Evolutionary conservation across 2,113 vertebrate genomes (phyloP), one percentile per base, ranked within the genome.

Genomic region (Eolophus roseicapilla): DNA sequence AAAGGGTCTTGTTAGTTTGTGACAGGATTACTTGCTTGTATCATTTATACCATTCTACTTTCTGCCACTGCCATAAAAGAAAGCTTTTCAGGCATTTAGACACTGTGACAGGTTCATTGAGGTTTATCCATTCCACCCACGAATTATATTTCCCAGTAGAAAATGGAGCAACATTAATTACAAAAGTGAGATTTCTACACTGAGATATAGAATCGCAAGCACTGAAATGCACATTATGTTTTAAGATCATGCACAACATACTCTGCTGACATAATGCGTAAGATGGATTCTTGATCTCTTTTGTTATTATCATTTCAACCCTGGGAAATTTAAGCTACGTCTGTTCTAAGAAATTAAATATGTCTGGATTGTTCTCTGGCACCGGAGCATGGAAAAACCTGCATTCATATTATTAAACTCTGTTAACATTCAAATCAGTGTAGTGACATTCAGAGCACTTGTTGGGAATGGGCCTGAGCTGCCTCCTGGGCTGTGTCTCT

Each of bases 111-210:
- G 86, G 82, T 86, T 94, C 49, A 92, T 87, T 84, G 85, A 63
- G 17, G 11, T 52, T 71, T 93, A 69, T 77, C 31, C n/a, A 84
- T 91, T 96, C 84, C 52, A 88, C 64, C 59, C 71, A 91, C 1
- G 3, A 74, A 73, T 88, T 76, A 44, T 70, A 71, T 91, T 82
- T 90, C 86, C 86, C 49, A n/a, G 49, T 13, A 82, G 96, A 92
- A 94, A 90, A 88, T 52, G 33, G 44, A 88, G 33, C 31, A 87
- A 64, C n/a, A 70, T 83, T 92, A 85, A 91, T 94, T 90, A 91
- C 29, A 68, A 92, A 79, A 76, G 85, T 47, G 60, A 95, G 53
- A 71, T 85, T 93, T 92, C 67, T 79, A 31, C 44, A 31, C 44
- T 44, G 35, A 93, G 52, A 93, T 77, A 84, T 53, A 88, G 91